Evolutionary conservation across 2,888 invertebrate species (phyloP).

Genomic region (Pycnomerus fuliginosus): DNA sequence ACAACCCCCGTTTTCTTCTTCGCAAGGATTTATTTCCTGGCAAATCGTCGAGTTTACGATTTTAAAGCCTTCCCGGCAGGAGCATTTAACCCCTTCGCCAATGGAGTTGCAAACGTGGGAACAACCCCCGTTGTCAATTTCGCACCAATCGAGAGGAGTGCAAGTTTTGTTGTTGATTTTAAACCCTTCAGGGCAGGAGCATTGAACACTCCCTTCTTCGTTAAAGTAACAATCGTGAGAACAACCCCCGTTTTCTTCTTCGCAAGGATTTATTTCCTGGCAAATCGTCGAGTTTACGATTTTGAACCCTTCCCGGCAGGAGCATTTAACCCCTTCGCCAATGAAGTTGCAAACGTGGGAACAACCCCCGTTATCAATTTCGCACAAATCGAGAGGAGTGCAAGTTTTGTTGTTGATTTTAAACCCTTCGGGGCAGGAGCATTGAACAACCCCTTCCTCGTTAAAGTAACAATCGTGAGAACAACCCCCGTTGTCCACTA

Average conservation of each 20-base stretch:
- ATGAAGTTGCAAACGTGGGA: constrained; percentile 55
- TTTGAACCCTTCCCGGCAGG: constrained; percentile 51
- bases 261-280: constrained; percentile 56
- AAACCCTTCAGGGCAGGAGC: constrained; percentile 54
- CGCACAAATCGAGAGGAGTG: constrained; percentile 38
- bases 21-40: constrained; percentile 38
- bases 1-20: constrained; percentile 35
- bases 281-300: constrained; percentile 46
- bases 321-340: constrained; percentile 53
- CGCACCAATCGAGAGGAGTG: constrained; percentile 38
- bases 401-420: constrained; percentile 38
- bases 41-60: constrained; percentile 48
- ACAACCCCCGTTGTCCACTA: constrained; percentile 47
- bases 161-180: constrained; percentile 38
- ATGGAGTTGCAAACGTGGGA: constrained; percentile 53
- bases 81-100: constrained; percentile 55
- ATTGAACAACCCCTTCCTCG: constrained; percentile 42
- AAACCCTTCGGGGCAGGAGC: constrained; percentile 54
- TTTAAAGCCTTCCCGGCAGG: constrained; percentile 55
- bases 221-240: constrained; percentile 52
- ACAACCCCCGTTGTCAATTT: constrained; percentile 56
- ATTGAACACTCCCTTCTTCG: constrained; percentile 42
- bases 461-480: constrained; percentile 42
- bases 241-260: constrained; percentile 57
- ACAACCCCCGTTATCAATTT: constrained; percentile 59